Evolutionary conservation across 2,888 invertebrate genomes (phyloP), one percentile per base, ranked within the genome.

Genomic region (Troglohyphantes excavatus): DNA sequence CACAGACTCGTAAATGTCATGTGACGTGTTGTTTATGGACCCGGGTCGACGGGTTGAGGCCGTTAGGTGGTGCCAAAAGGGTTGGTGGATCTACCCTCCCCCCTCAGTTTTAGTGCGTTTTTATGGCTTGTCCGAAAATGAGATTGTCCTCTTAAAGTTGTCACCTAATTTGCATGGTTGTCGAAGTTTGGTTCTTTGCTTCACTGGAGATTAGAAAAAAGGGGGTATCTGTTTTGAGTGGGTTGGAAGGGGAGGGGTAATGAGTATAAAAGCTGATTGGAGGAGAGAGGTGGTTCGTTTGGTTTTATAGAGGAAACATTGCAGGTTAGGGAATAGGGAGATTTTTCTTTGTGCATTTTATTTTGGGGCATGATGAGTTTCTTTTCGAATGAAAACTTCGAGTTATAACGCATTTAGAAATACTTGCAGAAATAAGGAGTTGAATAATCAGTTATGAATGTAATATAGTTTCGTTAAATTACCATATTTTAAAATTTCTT

Each of bases 41-140:
- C 29, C 2, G 88, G 79, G 88, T 75, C 79, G 88, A 59, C 26
- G 75, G 75, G 81, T 73, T 63, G 43, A 67, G n/a, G 81, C 27
- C 67, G 68, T 78, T 86, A 70, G 70, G 23, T 59, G 67, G 81
- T 81, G 65, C 67, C 81, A 67, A 75, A 75, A 88, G 81, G 88
- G 75, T 73, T 82, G 53, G 78, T 65, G 53, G 67, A 39, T 23
- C 65, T 21, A 26, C 61, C 72, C 29, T 33, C n/a, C 26, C 70
- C 63, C 33, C 3, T 72, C 63, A 26, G 27, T 81, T 88, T 88
- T 81, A 88, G 39, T 53, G 67, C 67, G 63, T 81, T 88, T 88
- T 88, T 88, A 88, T 81, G 75, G 73, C 81, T 73, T 88, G 88
- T 88, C 88, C 88, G 75, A 88, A 88, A 81, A 88, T 88, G 88